These are phyloP conservation scores for Siderastrea siderea DNA, from an alignment of 92 coral and sea anemone genomes.

Conservation along the genomic window DNA sequence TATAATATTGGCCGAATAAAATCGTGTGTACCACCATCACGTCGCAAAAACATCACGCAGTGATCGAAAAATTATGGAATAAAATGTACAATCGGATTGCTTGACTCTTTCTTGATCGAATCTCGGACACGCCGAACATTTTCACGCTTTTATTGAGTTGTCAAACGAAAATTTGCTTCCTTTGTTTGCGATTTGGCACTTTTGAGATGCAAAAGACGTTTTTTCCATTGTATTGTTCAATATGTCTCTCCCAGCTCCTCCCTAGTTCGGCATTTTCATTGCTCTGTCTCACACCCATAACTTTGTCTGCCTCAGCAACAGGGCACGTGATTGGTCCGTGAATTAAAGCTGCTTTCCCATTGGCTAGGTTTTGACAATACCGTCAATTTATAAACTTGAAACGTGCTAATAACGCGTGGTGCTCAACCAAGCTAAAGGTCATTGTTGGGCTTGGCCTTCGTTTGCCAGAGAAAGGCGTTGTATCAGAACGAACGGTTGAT, in stretches of 20 bases:
- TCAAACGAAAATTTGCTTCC: conserved; percentile 25
- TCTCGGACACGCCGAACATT: conserved; percentile 19
- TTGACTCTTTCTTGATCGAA: conserved; percentile 3
- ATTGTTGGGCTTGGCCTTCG: conserved; percentile 93
- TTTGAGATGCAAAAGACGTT: conserved; percentile 43
- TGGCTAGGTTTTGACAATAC: conserved; percentile 91
- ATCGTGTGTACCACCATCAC: background rate
- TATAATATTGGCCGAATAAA: conserved; percentile 19
- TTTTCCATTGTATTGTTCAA: conserved; percentile 10
- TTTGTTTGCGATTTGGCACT: conserved; percentile 56
- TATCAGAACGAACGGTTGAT: conserved; percentile 79
- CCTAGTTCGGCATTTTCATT: conserved; percentile 62
- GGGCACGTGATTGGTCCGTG: conserved; percentile 83
- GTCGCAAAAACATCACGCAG: conserved; percentile 21
- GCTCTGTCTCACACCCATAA: conserved; percentile 86
- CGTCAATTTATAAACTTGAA: conserved; percentile 99
- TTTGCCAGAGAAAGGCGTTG: conserved; percentile 91
- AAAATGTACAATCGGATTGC: conserved; percentile 3
- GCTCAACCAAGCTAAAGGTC: conserved; percentile 95
- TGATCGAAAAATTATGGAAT: background rate
- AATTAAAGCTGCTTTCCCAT: conserved; percentile 70
- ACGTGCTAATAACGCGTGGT: conserved; percentile 99
- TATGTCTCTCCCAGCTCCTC: conserved; percentile 58
- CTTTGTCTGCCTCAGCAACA: conserved; percentile 71
- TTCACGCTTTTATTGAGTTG: conserved; percentile 34